Conservation (phyloP, 2,797 vertebrate species). For the Sorex maritimensis region DNA sequence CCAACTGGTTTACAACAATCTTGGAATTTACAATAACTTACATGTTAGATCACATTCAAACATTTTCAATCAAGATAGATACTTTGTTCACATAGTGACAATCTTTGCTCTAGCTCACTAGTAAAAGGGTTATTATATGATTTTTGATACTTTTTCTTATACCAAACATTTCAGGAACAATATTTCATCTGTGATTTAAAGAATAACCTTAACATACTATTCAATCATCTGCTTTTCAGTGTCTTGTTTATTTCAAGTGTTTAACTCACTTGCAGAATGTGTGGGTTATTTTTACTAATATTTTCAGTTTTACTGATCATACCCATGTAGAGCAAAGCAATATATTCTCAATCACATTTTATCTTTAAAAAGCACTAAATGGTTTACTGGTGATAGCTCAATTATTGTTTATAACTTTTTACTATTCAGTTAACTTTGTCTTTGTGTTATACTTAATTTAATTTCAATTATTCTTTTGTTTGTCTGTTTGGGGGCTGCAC, state of each 20-base stretch:
- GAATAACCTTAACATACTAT: not conserved
- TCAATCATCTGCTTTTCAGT: constrained; percentile 37
- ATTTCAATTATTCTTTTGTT: too few species aligned
- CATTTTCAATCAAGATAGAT: constrained; percentile 26
- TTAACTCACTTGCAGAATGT: not conserved
- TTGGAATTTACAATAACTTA: not conserved
- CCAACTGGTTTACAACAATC: not conserved
- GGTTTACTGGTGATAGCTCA: too few species aligned
- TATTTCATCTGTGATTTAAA: constrained; percentile 52
- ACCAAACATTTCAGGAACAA: not conserved
- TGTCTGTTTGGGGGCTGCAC: too few species aligned
- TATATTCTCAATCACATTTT: not conserved
- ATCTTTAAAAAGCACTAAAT: not conserved
- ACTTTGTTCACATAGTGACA: not conserved
- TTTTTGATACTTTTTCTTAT: constrained; percentile 15
- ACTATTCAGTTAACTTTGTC: too few species aligned
- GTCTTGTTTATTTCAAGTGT: constrained; percentile 20
- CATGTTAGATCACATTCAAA: not conserved
- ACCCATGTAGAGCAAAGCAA: constrained; percentile 47
- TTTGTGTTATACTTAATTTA: too few species aligned
- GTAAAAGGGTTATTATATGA: not conserved
- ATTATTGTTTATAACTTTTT: too few species aligned
- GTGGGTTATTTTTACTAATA: not conserved
- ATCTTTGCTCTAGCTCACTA: not conserved
- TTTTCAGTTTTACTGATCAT: constrained; percentile 45